Evolutionary conservation across 1,140 invertebrate species (phyloP), one percentile per base, ranked within the genome.

Genomic region (Drepana arcuata): DNA sequence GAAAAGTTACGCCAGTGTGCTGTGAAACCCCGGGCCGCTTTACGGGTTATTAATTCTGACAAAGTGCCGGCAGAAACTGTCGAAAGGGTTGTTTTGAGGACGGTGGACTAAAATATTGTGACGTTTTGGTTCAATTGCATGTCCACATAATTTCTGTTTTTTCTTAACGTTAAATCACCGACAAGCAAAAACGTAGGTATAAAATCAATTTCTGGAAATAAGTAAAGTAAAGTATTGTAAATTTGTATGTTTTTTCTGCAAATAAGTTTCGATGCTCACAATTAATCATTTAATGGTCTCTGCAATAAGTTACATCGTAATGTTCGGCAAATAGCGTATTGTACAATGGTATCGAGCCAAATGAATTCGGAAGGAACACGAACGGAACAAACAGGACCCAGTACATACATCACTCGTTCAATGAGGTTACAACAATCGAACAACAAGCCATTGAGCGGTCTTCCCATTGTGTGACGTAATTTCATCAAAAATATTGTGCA

Each of bases 401-500:
- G 34, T 43, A 41, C 62, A 79, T 82, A 59, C 60, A 78, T 82
- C 74, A 82, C 57, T 69, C 57, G 52, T 35, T 77, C 70, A 81
- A 81, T 77, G 62, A 77, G 61, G 39, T 35, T 61, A 63, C 57
- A 72, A 78, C 72, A 79, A 79, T 75, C 59, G 64, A 55, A 70
- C 68, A 81, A 77, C 78, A 79, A 66, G 57, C 59, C 43, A 66
- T 71, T 57, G 57, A 64, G 64, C 60, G 50, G 51, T 49, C 47
- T 42, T 50, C 34, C 48, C 51, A 69, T 81, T 79, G 69, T 79
- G 46, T 69, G 59, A 68, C 54, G 72, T 82, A 78, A 82, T 82
- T 71, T 79, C 63, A 82, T 79, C 73, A 82, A 82, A 81, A 77
- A 79, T 67, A 74, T 75, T 57, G 64, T 59, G 66, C 55, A 77